phyloP scores from a whole-genome alignment of 1,140 invertebrate species.

The Frieseomelitta varia region DNA sequence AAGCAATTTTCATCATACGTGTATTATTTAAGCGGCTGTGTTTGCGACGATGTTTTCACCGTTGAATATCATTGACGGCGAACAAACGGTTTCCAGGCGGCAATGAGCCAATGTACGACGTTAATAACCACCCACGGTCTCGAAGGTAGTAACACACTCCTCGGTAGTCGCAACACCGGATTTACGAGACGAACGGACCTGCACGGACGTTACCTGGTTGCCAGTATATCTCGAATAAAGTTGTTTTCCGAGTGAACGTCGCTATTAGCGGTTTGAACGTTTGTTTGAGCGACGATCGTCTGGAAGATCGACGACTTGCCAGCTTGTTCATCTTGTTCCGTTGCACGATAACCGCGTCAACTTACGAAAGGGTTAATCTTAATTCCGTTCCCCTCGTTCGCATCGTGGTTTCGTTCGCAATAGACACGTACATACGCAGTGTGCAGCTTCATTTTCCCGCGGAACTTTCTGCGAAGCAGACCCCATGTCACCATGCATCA shows the following conservation, averaged over 20 bases:
- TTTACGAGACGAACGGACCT: slow-evolving; percentile 39
- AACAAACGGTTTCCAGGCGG: slow-evolving; percentile 14
- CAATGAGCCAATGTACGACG: slow-evolving; percentile 21
- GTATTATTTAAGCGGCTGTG: not conserved
- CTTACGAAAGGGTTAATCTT: not conserved
- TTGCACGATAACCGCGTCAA: not conserved
- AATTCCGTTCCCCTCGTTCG: not conserved
- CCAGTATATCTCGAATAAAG: slow-evolving; percentile 20
- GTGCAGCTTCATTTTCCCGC: slow-evolving; percentile 24
- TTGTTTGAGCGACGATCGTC: not conserved
- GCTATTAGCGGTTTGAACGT: not conserved
- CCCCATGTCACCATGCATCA: slow-evolving; percentile 22
- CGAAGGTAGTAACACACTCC: slow-evolving; percentile 43
- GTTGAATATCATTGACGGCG: slow-evolving; percentile 14
- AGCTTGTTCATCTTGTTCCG: not conserved
- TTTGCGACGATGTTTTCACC: slow-evolving; percentile 5
- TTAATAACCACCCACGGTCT: slow-evolving; percentile 56
- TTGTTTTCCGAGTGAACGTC: not conserved
- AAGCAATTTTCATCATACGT: slow-evolving; percentile 10
- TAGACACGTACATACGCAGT: not conserved
- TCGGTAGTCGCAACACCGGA: slow-evolving; percentile 18
- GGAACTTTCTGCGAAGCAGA: not conserved
- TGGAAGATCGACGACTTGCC: not conserved
- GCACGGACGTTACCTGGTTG: not conserved
- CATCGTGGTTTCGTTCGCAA: not conserved